Base-by-base conservation (phyloP, 2,113 vertebrate genomes). In the Syrmaticus mikado region DNA sequence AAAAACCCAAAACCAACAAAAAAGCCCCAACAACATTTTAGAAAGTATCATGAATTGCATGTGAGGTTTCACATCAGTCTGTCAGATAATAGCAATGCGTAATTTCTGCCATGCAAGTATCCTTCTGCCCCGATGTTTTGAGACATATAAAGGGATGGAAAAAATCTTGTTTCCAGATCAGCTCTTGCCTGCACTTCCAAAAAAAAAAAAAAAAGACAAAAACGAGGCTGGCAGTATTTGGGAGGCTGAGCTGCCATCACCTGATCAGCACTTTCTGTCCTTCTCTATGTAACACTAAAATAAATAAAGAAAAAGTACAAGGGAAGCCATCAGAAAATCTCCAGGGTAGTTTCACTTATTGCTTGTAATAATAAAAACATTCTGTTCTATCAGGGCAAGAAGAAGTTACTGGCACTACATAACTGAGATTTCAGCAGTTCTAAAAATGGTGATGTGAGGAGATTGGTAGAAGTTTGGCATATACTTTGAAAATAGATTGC, bases 31-130 rank as follows among this genome's bases (percentile, higher is more conserved):
- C 15, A 36, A 68, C 6, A 20, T 18, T 50, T 55, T 36, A 30
- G 71, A 17, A 75, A 82, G 36, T 13, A 48, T 0, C 19, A 19
- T 0, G 8, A 11, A 8, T 15, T 90, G 18, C 8, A 2, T 2
- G 16, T 28, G 18, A 22, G 8, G 18, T 32, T 36, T 72, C 53
- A 61, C 30, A 41, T 25, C 62, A 66, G 25, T 46, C 13, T 36
- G 25, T 7, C 40, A 28, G 38, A 34, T n/a, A 4, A 75, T 3
- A 40, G 21, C 3, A 2, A 8, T 45, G 9, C 32, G 13, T 18
- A 45, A 14, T 8, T 67, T 46, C 55, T 82, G 13, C 18, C 16
- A 4, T 0, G 0, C 8, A 74, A 45, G 20, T 30, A 45, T 19
- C n/a, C 64, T 68, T 75, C 40, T 68, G 78, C 58, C 25, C 9